Evolutionary conservation across 1,140 invertebrate species (phyloP), one percentile per base, ranked within the genome.

Genomic region (Drosophila ironensis): DNA sequence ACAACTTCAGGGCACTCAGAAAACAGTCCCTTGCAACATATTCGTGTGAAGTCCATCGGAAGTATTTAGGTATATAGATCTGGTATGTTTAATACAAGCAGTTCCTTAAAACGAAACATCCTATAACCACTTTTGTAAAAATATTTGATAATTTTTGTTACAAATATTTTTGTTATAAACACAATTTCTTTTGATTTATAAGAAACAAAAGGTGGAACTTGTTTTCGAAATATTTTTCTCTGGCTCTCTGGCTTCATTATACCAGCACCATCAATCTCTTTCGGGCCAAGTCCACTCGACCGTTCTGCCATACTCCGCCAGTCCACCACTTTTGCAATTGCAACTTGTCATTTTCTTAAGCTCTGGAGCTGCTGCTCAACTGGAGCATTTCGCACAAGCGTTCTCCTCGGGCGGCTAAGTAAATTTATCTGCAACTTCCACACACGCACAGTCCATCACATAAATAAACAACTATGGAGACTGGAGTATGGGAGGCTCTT

Each of bases 381-480:
- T 69, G 44, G 42, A 45, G 47, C 7, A 35, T 45, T 25, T 9
- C 22, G 8, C 4, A 19, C 41, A 37, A 44, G 35, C 60, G 24
- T 12, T 37, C 19, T 46, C 9, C 56, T 63, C 69, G 63, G 69
- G 71, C 60, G 37, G 59, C 72, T 73, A 69, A 77, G 72, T 60
- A 82, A 82, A 82, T 84, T 77, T 82, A 77, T 82, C 68, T 77
- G 73, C 63, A 81, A 74, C 53, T 71, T 60, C 66, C 76, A 60
- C 66, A 74, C 53, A 71, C 52, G 67, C 72, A 54, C 38, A 82
- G 67, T 68, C 77, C 74, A 54, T 82, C 78, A 84, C 73, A 82
- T 84, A 84, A 84, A 82, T 77, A 82, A 82, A 77, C 78, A 82
- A 84, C 78, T 82, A n/a, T n/a, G n/a, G n/a, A 68, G 75, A 77